Conservation (phyloP, 2,888 invertebrate genomes). For the Nemotelus nigrinus region DNA sequence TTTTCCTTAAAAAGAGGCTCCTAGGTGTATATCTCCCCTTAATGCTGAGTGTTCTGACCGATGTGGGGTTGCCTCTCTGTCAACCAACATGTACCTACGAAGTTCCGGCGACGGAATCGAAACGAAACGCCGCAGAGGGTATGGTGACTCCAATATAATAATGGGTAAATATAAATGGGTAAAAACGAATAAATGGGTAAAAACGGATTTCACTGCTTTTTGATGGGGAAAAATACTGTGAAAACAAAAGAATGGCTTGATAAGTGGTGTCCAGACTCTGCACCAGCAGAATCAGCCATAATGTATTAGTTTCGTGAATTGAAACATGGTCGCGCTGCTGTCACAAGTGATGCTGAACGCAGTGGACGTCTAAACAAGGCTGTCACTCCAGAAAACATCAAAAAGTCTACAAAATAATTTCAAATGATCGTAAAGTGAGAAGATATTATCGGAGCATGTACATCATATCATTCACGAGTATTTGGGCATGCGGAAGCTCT, state of each 20-base stretch:
- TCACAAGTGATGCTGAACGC: slow-evolving; percentile 25
- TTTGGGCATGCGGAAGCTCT: background rate
- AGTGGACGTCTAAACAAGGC: slow-evolving; percentile 3
- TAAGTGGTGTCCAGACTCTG: slow-evolving; percentile 49
- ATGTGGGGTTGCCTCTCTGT: no score
- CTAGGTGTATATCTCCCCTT: no score
- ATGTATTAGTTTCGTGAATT: slow-evolving; percentile 49
- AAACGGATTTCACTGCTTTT: slow-evolving; percentile 12
- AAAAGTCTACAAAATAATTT: slow-evolving; percentile 49
- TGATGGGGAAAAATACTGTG: slow-evolving; percentile 17
- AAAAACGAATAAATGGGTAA: slow-evolving; percentile 24
- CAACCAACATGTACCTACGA: no score
- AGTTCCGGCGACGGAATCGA: no score
- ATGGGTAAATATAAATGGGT: no score
- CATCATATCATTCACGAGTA: slow-evolving; percentile 50
- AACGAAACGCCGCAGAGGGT: no score
- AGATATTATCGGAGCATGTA: slow-evolving; percentile 52
- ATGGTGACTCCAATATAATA: no score
- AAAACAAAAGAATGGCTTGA: slow-evolving; percentile 34
- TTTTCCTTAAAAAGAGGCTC: no score
- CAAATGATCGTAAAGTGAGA: slow-evolving; percentile 51
- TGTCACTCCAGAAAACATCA: slow-evolving; percentile 45
- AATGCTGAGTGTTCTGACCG: no score
- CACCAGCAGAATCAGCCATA: slow-evolving; percentile 42
- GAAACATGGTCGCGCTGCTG: background rate